These are phyloP conservation scores for Macropodus opercularis DNA, from an alignment of 2,797 vertebrate genomes.

Conservation along the genomic window DNA sequence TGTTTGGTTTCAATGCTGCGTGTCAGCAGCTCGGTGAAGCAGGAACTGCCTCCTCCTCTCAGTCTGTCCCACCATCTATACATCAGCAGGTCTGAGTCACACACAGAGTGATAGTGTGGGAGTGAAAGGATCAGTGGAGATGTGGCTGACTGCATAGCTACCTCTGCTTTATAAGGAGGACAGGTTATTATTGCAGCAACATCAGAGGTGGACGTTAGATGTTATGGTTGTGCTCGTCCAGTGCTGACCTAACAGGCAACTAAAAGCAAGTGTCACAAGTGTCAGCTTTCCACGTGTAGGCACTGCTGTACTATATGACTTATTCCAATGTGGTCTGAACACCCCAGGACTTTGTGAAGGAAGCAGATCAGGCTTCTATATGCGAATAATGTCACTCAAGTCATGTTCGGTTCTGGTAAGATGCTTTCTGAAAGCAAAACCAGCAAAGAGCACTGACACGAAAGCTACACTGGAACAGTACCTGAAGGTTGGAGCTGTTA, in stretches of 20 bases:
- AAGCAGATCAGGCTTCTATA: constrained; percentile 17
- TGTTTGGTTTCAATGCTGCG: constrained; percentile 48
- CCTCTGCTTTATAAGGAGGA: constrained; percentile 62
- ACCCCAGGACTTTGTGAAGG: constrained; percentile 17
- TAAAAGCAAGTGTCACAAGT: constrained; percentile 51
- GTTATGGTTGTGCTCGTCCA: constrained; percentile 38
- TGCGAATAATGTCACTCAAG: neutral
- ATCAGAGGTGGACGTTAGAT: constrained; percentile 56
- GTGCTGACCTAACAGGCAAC: constrained; percentile 51
- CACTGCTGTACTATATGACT: constrained; percentile 12
- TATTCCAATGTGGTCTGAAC: constrained; percentile 28
- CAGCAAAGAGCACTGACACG: neutral
- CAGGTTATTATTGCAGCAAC: constrained; percentile 70
- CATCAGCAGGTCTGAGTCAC: constrained; percentile 76
- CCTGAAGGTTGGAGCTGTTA: too few relatives aligned
- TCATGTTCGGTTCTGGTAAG: neutral
- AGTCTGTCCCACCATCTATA: constrained; percentile 70
- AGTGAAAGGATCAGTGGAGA: constrained; percentile 66
- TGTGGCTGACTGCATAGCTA: constrained; percentile 54
- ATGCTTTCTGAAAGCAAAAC: neutral
- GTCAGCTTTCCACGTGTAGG: constrained; percentile 21
- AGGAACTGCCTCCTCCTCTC: constrained; percentile 62
- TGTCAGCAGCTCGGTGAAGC: constrained; percentile 54
- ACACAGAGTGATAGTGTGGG: constrained; percentile 56
- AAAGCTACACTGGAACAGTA: neutral